phyloP scores from a whole-genome alignment of 2,888 invertebrate genomes.

The Nasonia oneida region DNA sequence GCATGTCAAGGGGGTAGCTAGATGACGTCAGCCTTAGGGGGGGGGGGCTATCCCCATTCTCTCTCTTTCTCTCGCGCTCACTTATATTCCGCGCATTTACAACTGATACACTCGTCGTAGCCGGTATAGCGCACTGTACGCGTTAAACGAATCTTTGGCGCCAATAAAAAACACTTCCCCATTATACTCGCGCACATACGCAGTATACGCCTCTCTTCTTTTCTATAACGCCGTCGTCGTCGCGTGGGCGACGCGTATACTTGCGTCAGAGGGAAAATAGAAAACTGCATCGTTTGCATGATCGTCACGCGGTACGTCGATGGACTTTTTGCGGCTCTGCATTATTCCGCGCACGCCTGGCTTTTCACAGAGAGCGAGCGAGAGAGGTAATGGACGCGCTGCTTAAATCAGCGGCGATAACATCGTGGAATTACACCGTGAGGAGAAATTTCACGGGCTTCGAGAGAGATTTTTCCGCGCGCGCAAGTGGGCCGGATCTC shows the following conservation, averaged over 20 bases:
- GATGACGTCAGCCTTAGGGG: conserved; percentile 63
- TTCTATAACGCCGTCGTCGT: conserved; percentile 20
- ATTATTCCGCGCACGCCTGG: conserved; percentile 51
- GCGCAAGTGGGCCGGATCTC: background rate
- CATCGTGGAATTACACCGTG: conserved; percentile 35
- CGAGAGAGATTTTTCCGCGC: background rate
- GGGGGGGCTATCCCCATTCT: conserved; percentile 17
- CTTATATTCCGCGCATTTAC: background rate
- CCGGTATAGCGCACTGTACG: conserved; percentile 13
- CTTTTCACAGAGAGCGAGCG: background rate
- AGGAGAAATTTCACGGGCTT: conserved; percentile 1
- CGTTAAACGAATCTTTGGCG: conserved; percentile 60
- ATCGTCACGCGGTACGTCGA: conserved; percentile 42
- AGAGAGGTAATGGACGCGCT: conserved; percentile 26
- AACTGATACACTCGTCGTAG: background rate
- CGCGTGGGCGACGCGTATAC: conserved; percentile 5
- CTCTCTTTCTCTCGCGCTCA: background rate
- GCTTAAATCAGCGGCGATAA: conserved; percentile 42
- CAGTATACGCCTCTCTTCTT: background rate
- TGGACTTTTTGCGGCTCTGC: conserved; percentile 14
- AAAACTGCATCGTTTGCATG: conserved; percentile 50
- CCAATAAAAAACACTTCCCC: conserved; percentile 58
- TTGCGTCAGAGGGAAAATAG: conserved; percentile 41
- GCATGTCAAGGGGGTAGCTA: conserved; percentile 63
- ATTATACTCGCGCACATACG: conserved; percentile 10